Percentiles rank a stretch among this genome's conserved stretches.
phyloP scores from a whole-genome alignment of 2,113 vertebrate genomes.

The Scartelaos histophorus region DNA sequence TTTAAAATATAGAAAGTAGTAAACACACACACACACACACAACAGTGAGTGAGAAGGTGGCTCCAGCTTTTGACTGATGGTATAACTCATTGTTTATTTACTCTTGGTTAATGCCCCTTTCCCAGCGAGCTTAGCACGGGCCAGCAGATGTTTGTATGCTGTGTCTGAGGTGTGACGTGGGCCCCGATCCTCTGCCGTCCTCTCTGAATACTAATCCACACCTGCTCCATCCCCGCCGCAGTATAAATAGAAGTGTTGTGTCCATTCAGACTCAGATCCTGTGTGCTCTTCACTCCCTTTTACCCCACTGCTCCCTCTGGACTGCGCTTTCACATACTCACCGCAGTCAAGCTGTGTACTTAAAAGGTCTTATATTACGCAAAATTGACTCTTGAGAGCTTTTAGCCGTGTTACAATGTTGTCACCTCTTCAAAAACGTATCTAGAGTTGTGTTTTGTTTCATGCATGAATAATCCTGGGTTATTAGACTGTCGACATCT shows the following conservation, averaged over 20 bases:
- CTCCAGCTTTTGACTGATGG: too few relatives aligned
- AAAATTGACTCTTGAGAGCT: too few relatives aligned
- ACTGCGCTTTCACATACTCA: constrained; percentile 19
- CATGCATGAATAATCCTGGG: too few relatives aligned
- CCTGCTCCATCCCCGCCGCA: constrained; percentile 54
- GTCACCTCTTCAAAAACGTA: too few relatives aligned
- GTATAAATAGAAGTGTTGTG: constrained; percentile 68
- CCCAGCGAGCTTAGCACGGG: neutral
- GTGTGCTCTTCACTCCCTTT: constrained; percentile 40
- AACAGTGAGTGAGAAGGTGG: too few relatives aligned
- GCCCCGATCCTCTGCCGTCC: constrained; percentile 54
- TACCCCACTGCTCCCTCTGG: constrained; percentile 35
- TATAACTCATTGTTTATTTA: neutral
- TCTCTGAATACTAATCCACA: constrained; percentile 74
- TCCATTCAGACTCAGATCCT: constrained; percentile 58
- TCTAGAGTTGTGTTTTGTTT: too few relatives aligned
- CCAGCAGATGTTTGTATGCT: constrained; percentile 47
- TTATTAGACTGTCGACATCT: too few relatives aligned
- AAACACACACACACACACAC: too few relatives aligned
- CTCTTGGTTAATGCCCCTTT: neutral
- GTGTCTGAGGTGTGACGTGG: constrained; percentile 65
- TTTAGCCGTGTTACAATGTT: too few relatives aligned
- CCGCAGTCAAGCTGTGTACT: constrained; percentile 23
- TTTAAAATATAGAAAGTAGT: too few relatives aligned
- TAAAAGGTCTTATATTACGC: too few relatives aligned